Percentiles rank a stretch among this genome's conserved stretches.
These are phyloP conservation scores for Coelogynopora nodosa DNA, from an alignment of 2,888 invertebrate genomes.

Conservation along the genomic window DNA sequence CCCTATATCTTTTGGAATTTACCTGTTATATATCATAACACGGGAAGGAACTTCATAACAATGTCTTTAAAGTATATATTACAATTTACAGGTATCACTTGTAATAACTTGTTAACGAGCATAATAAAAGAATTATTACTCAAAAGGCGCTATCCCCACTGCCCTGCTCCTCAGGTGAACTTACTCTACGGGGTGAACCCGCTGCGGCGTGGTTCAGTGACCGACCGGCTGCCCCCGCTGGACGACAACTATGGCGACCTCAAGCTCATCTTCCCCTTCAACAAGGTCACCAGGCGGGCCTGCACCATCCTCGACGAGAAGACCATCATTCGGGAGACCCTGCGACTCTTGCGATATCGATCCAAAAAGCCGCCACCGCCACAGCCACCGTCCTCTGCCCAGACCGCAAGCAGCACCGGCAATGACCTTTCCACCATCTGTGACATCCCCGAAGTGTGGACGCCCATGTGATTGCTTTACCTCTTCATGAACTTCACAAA, in stretches of 20 bases:
- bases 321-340: background rate
- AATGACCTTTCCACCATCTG: background rate
- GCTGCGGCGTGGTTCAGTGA: slow-evolving; percentile 68
- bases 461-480: slow-evolving; percentile 12
- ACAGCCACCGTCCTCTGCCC: background rate
- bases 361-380: background rate
- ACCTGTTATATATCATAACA: too few species aligned
- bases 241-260: slow-evolving; percentile 71
- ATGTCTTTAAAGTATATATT: too few species aligned
- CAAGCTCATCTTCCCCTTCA: slow-evolving; percentile 72
- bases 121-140: too few species aligned
- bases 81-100: too few species aligned
- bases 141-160: too few species aligned
- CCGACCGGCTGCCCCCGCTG: slow-evolving; percentile 59
- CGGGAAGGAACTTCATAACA: too few species aligned
- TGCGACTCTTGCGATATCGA: background rate
- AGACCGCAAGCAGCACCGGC: background rate
- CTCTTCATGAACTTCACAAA: too few species aligned
- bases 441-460: background rate
- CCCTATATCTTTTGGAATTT: too few species aligned
- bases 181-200: background rate
- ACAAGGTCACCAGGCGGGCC: slow-evolving; percentile 52
- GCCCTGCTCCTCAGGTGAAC: too few species aligned
- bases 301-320: background rate
- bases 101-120: too few species aligned